phyloP scores from a whole-genome alignment of 1,140 invertebrate genomes.

The Mamestra configurata region DNA sequence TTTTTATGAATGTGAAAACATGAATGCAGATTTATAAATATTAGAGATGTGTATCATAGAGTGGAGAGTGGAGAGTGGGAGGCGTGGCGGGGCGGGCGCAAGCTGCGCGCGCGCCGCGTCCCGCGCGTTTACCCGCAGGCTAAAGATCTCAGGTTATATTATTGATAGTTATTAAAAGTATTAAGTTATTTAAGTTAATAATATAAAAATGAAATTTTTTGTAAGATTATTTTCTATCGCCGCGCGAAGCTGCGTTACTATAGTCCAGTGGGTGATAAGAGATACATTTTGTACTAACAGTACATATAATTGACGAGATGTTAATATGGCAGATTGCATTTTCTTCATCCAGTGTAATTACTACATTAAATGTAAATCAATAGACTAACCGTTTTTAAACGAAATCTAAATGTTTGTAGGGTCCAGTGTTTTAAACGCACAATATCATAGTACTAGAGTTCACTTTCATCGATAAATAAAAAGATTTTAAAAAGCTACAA shows the following conservation, averaged over 20 bases:
- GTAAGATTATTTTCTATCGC: conserved; percentile 85
- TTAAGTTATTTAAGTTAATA: conserved; percentile 88
- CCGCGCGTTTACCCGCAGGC: conserved; percentile 62
- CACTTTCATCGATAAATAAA: conserved; percentile 83
- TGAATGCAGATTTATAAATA: conserved; percentile 74
- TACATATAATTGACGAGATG: conserved; percentile 77
- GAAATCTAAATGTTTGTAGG: conserved; percentile 87
- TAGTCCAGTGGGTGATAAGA: conserved; percentile 76
- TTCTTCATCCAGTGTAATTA: conserved; percentile 84
- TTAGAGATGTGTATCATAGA: conserved; percentile 71
- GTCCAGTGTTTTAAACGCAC: conserved; percentile 87
- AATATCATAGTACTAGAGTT: conserved; percentile 87
- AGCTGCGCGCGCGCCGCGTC: conserved; percentile 52
- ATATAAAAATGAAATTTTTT: conserved; percentile 86
- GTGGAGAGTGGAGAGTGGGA: conserved; percentile 69
- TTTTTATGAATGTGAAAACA: conserved; percentile 77
- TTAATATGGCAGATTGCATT: conserved; percentile 77
- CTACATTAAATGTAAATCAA: conserved; percentile 81
- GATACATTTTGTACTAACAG: conserved; percentile 76
- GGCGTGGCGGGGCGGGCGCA: conserved; percentile 49
- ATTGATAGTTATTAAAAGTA: conserved; percentile 87
- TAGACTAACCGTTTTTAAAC: conserved; percentile 84
- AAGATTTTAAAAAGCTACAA: conserved; percentile 74
- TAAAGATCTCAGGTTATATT: conserved; percentile 87
- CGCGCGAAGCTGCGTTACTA: conserved; percentile 70